Conservation (phyloP, 2,888 invertebrate genomes). For the Criorhina ranunculi region DNA sequence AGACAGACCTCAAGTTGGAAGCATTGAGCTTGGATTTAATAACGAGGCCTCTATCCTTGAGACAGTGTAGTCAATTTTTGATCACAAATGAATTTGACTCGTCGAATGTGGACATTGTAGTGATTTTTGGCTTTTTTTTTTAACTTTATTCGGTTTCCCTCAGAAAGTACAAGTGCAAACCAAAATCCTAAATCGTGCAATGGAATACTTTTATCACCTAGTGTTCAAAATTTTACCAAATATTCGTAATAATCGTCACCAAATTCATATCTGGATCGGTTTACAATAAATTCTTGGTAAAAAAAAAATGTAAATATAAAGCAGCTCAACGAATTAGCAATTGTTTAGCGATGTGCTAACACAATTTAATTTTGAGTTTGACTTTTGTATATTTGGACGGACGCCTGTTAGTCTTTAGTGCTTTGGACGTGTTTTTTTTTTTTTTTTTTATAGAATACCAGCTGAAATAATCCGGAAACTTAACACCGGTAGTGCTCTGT, state of each 20-base stretch:
- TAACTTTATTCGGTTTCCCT: too few species aligned
- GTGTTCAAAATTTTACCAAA: not conserved
- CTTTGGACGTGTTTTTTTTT: not conserved
- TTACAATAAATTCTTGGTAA: not conserved
- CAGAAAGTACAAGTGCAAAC: too few species aligned
- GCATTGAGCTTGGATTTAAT: too few species aligned
- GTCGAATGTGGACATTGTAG: too few species aligned
- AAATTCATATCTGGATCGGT: slow-evolving; percentile 3
- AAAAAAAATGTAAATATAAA: too few species aligned
- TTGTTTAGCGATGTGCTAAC: slow-evolving; percentile 34
- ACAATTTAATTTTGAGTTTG: not conserved
- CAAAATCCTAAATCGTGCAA: too few species aligned
- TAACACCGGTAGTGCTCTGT: not conserved
- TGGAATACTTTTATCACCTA: not conserved
- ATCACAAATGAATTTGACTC: too few species aligned
- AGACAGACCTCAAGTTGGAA: too few species aligned
- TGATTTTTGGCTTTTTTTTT: too few species aligned
- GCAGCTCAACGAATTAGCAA: slow-evolving; percentile 35
- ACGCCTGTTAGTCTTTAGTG: not conserved
- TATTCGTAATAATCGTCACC: not conserved
- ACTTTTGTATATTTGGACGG: slow-evolving; percentile 11
- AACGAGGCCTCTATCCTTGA: too few species aligned
- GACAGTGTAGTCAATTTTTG: too few species aligned
- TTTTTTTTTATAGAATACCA: not conserved
- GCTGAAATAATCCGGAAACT: slow-evolving; percentile 8